phyloP scores from a whole-genome alignment of 2,888 invertebrate species.

The Ormyrus rosae region DNA sequence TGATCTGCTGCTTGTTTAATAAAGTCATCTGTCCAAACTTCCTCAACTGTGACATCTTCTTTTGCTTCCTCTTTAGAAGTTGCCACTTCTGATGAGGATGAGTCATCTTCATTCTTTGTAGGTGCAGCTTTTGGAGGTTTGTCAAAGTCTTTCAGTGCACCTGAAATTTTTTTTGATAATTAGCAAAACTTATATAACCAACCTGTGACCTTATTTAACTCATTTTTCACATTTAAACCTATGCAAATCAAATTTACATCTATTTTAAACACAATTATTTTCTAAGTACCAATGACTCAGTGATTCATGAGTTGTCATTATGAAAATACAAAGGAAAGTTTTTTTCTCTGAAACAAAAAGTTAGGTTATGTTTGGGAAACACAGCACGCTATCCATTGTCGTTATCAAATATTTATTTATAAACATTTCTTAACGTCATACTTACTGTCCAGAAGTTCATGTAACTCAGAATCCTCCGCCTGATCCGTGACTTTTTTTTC shows the following conservation, averaged over 20 bases:
- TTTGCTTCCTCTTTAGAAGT: constrained; percentile 56
- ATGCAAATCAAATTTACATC: not conserved
- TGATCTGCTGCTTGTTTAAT: constrained; percentile 84
- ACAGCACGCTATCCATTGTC: not conserved
- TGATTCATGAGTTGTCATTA: not conserved
- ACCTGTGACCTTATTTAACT: constrained; percentile 16
- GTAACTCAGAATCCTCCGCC: constrained; percentile 82
- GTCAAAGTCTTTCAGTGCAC: constrained; percentile 81
- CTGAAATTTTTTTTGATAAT: constrained; percentile 71
- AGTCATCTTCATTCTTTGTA: constrained; percentile 54
- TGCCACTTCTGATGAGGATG: constrained; percentile 55
- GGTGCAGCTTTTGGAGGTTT: constrained; percentile 66
- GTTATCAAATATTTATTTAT: constrained; percentile 4
- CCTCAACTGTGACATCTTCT: constrained; percentile 67
- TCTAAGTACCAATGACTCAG: not conserved
- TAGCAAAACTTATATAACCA: constrained; percentile 50
- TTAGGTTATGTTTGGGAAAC: constrained; percentile 49
- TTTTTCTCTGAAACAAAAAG: constrained; percentile 2
- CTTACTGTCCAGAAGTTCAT: constrained; percentile 87
- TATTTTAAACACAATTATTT: not conserved
- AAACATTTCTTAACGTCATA: constrained; percentile 58
- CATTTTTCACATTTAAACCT: constrained; percentile 7
- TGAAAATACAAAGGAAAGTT: constrained; percentile 5
- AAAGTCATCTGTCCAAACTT: constrained; percentile 85
- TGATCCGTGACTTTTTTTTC: constrained; percentile 64